A percentile compares a stretch with the other conserved stretches of the same genome.
phyloP scores from a whole-genome alignment of 2,113 vertebrate genomes.

The Equus przewalskii region DNA sequence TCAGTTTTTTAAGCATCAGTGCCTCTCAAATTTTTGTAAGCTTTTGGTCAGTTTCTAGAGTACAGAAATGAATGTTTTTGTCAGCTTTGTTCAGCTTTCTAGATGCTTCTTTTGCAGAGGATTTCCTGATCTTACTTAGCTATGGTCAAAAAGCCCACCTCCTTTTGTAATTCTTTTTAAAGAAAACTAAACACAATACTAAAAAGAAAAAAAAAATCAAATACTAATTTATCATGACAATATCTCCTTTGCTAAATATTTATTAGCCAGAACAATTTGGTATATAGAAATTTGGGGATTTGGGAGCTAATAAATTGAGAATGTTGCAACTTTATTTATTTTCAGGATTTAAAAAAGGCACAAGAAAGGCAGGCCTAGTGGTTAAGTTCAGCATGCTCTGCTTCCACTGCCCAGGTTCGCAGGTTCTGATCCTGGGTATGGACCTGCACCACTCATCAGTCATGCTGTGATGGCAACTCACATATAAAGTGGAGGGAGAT shows the following conservation, averaged over 20 bases:
- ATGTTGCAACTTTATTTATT: slow-evolving; percentile 28
- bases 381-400: too few species aligned
- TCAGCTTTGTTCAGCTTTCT: not conserved
- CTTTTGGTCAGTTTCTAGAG: not conserved
- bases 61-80: not conserved
- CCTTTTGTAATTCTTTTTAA: not conserved
- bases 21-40: not conserved
- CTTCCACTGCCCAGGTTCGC: too few species aligned
- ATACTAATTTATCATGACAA: not conserved
- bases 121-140: not conserved
- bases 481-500: too few species aligned
- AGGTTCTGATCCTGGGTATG: too few species aligned
- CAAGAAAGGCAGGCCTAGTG: not conserved
- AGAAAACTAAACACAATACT: not conserved
- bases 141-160: not conserved
- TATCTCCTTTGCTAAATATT: not conserved
- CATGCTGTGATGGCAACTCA: too few species aligned
- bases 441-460: too few species aligned
- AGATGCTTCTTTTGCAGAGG: not conserved
- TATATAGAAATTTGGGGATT: not conserved
- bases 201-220: not conserved
- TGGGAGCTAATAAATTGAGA: slow-evolving; percentile 1
- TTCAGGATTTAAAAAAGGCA: slow-evolving; percentile 19
- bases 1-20: not conserved
- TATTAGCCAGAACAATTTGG: not conserved